Base-by-base conservation (phyloP, 2,113 vertebrate genomes). In the Elachura formosa region DNA sequence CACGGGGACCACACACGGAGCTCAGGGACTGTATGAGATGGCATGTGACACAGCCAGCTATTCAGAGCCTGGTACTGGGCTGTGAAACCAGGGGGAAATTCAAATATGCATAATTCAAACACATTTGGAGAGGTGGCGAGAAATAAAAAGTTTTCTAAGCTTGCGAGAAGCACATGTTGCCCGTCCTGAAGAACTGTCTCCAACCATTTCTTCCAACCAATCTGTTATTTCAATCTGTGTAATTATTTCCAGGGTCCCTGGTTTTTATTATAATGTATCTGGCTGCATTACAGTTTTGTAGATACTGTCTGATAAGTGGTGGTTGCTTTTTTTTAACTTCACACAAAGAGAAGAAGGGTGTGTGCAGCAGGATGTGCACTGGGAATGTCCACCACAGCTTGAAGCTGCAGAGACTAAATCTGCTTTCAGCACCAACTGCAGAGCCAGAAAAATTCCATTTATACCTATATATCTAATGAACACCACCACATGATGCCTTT, bases 231-330 rank as follows among this genome's bases (percentile, higher is more conserved):
- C 92, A 95, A 95, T 95, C 96, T 95, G 87, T 74, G 93, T 95
- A 95, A 97, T 95, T 94, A 95, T 95, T 96, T 95, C 93, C 94
- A 96, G 93, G 95, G 93, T 96, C 87, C 92, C 95, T 96, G 95
- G 94, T 68, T 96, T 93, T 95, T 94, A 97, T 92, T 95, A 86
- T 58, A 72, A 84, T 78, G 56, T 78, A 84, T 87, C 79, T 96
- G 90, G 85, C 92, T 68, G 72, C 4, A 19, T 75, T 96, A 90
- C 76, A 94, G 78, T 71, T 94, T 66, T 78, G 63, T 72, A 92
- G 79, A 84, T 93, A 61, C 48, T 59, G 85, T 81, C 79, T 96
- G 92, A 80, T 96, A 89, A 86, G 51, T 23, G 21, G 7, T 14
- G 59, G 72, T 18, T n/a, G 25, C 11, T 21, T 75, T 40, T 46